These are phyloP conservation scores for Dendroctonus valens DNA, from an alignment of 1,140 invertebrate species.

Conservation along the genomic window DNA sequence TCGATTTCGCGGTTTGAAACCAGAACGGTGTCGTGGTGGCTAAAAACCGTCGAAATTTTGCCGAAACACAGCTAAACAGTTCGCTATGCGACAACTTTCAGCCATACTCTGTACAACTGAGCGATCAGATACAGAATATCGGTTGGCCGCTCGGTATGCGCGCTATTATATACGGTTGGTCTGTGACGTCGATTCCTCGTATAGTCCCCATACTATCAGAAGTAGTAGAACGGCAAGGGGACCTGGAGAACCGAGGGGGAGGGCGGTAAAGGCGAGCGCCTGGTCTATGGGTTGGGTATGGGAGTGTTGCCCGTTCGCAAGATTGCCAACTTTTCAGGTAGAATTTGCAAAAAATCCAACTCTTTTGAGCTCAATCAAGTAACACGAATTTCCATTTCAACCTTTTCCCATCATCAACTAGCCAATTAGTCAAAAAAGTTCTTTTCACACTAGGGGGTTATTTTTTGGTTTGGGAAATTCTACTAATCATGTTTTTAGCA, in stretches of 20 bases:
- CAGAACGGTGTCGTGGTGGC: slow-evolving; percentile 1
- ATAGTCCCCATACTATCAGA: not conserved
- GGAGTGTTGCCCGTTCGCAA: not conserved
- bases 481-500: too few relatives aligned
- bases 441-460: too few relatives aligned
- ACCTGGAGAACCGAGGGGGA: not conserved
- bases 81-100: slow-evolving; percentile 22
- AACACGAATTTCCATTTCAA: too few relatives aligned
- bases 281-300: not conserved
- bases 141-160: slow-evolving; percentile 1
- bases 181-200: slow-evolving; percentile 8
- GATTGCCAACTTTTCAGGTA: too few relatives aligned
- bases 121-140: slow-evolving; percentile 8
- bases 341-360: too few relatives aligned
- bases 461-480: too few relatives aligned
- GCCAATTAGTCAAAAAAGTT: too few relatives aligned
- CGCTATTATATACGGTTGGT: slow-evolving; percentile 6
- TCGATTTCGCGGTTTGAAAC: slow-evolving; percentile 6
- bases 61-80: slow-evolving; percentile 16
- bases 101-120: slow-evolving; percentile 25
- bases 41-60: slow-evolving; percentile 24
- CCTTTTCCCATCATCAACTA: too few relatives aligned
- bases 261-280: not conserved
- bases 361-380: too few relatives aligned
- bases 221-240: slow-evolving; percentile 6